phyloP scores from a whole-genome alignment of 2,113 vertebrate species.

The Hydrochoerus hydrochaeris region DNA sequence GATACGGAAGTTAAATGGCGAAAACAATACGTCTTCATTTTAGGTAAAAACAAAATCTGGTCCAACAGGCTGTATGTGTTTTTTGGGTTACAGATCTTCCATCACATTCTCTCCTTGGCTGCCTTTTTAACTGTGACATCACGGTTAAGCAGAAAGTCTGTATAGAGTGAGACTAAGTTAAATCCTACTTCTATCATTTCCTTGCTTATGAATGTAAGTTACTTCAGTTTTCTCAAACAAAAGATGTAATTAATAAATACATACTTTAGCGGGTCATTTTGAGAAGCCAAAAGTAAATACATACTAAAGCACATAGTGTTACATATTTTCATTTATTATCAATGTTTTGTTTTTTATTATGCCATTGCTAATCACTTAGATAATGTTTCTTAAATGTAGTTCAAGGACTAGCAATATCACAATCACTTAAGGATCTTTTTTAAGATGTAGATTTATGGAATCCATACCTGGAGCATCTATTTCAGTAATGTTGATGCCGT shows the following conservation, averaged over 20 bases:
- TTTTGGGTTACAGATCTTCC: not conserved
- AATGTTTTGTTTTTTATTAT: not conserved
- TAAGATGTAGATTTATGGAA: not conserved
- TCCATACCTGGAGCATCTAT: not conserved
- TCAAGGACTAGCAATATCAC: not conserved
- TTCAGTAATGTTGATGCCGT: not conserved
- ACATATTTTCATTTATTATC: not conserved
- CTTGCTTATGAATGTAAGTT: not conserved
- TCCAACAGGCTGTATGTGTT: not conserved
- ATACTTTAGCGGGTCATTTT: not conserved
- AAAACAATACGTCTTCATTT: slow-evolving; percentile 65
- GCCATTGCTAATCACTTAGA: not conserved
- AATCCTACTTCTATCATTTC: not conserved
- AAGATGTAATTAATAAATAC: not conserved
- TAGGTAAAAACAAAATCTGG: slow-evolving; percentile 39
- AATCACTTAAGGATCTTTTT: not conserved
- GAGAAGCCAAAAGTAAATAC: not conserved
- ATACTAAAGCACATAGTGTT: not conserved
- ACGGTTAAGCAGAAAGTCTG: not conserved
- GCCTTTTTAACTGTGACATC: not conserved
- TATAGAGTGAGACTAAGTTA: not conserved
- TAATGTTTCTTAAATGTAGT: not conserved
- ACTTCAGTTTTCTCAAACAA: not conserved
- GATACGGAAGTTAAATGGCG: not conserved
- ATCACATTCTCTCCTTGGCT: not conserved